Percentiles rank a stretch among this genome's conserved stretches.
Evolutionary conservation across 2,888 invertebrate species (phyloP).

Genomic region (Rhogogaster chlorosoma): DNA sequence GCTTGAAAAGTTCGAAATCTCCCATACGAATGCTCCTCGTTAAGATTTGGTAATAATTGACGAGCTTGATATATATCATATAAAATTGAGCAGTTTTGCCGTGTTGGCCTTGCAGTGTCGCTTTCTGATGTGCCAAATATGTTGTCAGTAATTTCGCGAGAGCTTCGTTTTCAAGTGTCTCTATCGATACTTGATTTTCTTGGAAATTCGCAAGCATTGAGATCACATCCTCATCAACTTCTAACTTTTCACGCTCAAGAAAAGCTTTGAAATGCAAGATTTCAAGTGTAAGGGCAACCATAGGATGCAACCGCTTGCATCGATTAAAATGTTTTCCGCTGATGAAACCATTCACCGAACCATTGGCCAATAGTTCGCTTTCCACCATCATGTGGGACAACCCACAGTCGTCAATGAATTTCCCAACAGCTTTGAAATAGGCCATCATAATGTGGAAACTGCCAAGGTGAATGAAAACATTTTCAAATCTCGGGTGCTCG

Average conservation of each 20-base stretch:
- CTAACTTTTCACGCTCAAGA: background rate
- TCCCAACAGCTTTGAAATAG: conserved; percentile 70
- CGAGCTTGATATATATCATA: conserved; percentile 59
- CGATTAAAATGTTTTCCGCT: conserved; percentile 58
- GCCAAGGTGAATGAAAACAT: conserved; percentile 65
- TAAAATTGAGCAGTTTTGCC: conserved; percentile 66
- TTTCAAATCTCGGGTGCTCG: conserved; percentile 56
- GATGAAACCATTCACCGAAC: conserved; percentile 60
- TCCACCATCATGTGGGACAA: conserved; percentile 61
- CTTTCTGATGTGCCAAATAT: conserved; percentile 56
- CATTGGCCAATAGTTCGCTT: conserved; percentile 62
- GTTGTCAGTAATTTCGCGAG: conserved; percentile 52
- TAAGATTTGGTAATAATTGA: conserved; percentile 61
- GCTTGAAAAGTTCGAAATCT: conserved; percentile 52
- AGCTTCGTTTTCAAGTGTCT: conserved; percentile 25
- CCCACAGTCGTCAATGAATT: conserved; percentile 62
- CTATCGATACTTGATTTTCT: background rate
- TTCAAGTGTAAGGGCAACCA: conserved; percentile 60
- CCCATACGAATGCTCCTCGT: conserved; percentile 60
- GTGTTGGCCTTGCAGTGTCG: conserved; percentile 57
- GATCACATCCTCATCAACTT: background rate
- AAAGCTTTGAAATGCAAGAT: conserved; percentile 59
- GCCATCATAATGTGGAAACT: conserved; percentile 67
- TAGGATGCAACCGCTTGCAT: conserved; percentile 58
- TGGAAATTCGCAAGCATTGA: background rate